phyloP scores from a whole-genome alignment of 2,113 vertebrate genomes.

The Dryoscopus gambensis region DNA sequence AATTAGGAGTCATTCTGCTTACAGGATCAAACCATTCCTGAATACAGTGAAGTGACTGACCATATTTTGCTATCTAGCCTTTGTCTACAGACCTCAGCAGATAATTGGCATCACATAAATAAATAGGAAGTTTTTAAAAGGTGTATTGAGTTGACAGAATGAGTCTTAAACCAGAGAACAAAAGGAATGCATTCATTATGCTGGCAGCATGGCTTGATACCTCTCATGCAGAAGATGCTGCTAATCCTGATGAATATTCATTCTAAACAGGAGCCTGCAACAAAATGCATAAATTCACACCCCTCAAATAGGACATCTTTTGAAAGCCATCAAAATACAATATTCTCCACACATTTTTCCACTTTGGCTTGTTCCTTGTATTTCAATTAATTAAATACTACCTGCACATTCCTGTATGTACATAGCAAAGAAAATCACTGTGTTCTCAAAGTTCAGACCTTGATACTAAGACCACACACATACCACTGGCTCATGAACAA shows the following conservation, averaged over 20 bases:
- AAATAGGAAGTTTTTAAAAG: background rate
- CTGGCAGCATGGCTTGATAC: background rate
- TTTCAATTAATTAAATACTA: background rate
- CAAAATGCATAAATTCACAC: conserved; percentile 42
- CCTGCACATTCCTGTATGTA: background rate
- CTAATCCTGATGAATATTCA: conserved; percentile 37
- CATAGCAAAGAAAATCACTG: background rate
- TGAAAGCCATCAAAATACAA: background rate
- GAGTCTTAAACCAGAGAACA: background rate
- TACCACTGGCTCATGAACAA: background rate
- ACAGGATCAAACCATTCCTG: background rate
- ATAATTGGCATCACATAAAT: background rate
- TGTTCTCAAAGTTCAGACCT: background rate
- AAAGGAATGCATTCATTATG: background rate
- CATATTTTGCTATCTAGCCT: background rate
- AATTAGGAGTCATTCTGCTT: background rate
- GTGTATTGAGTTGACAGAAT: background rate
- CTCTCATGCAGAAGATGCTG: background rate
- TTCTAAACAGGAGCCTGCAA: background rate
- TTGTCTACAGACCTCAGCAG: background rate
- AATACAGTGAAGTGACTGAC: background rate
- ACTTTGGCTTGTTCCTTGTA: background rate
- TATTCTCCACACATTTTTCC: background rate
- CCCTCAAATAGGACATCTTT: background rate
- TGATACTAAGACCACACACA: background rate